phyloP scores from a whole-genome alignment of 2,113 vertebrate genomes.

The Tachycineta bicolor region DNA sequence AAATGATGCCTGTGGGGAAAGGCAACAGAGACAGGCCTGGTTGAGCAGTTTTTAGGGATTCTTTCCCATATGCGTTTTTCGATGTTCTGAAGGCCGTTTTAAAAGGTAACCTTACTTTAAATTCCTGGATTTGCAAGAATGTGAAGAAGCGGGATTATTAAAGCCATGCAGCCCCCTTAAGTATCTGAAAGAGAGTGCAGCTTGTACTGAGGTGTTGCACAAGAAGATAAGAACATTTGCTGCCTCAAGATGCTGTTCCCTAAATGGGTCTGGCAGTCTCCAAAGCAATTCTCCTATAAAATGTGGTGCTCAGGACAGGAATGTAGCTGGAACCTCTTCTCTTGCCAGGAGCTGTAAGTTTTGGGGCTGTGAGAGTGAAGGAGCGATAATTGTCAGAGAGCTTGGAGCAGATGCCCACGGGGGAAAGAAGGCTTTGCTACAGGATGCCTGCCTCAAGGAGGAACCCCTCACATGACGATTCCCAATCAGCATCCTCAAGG shows the following conservation, averaged over 20 bases:
- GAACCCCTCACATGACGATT: rapidly evolving
- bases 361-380: not conserved
- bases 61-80: conserved; percentile 10
- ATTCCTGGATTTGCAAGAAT: not conserved
- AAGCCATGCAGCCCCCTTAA: not conserved
- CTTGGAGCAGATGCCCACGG: rapidly evolving
- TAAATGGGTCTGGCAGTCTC: not conserved
- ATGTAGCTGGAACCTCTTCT: not conserved
- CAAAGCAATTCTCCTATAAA: not conserved
- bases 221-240: not conserved
- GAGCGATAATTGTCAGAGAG: rapidly evolving
- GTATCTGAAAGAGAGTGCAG: not conserved
- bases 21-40: conserved; percentile 21
- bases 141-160: not conserved
- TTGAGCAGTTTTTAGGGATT: not conserved
- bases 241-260: not conserved
- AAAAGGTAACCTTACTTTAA: not conserved
- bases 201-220: not conserved
- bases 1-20: conserved; percentile 45
- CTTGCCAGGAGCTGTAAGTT: not conserved
- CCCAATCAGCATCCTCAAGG: not conserved
- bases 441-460: not conserved
- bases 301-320: not conserved
- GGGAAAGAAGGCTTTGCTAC: not conserved
- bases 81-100: conserved; percentile 10